Percentiles rank a stretch among this genome's conserved stretches.
phyloP scores from a whole-genome alignment of 2,888 invertebrate genomes.

The Catonia carolina region DNA sequence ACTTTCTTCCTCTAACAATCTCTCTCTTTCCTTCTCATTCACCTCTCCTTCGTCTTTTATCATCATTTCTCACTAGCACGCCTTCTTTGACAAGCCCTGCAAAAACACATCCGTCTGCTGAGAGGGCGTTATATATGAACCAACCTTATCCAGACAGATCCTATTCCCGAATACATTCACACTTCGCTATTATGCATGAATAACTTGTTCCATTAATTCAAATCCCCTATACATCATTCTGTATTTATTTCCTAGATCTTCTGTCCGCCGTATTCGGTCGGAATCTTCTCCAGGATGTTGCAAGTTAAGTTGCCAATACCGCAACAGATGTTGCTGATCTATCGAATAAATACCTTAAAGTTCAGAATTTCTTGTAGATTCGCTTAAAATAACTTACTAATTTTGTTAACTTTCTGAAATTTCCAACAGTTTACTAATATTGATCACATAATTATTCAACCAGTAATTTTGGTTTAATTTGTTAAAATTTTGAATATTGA shows the following conservation, averaged over 20 bases:
- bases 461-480: too few relatives aligned
- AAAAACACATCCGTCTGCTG: constrained; percentile 27
- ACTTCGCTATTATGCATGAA: constrained; percentile 6
- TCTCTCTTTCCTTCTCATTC: constrained; percentile 15
- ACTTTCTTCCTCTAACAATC: constrained; percentile 23
- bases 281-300: too few relatives aligned
- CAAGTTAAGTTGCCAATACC: too few relatives aligned
- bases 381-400: too few relatives aligned
- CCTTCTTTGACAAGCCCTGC: constrained; percentile 21
- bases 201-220: constrained; percentile 7
- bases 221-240: constrained; percentile 10
- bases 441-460: too few relatives aligned
- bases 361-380: too few relatives aligned
- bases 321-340: too few relatives aligned
- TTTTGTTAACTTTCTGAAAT: too few relatives aligned
- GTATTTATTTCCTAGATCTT: constrained; percentile 1
- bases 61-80: constrained; percentile 20
- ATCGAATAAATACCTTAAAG: too few relatives aligned
- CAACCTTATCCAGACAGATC: background rate
- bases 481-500: too few relatives aligned
- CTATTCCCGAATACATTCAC: background rate
- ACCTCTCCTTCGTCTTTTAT: constrained; percentile 21
- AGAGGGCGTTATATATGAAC: background rate
- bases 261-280: too few relatives aligned
- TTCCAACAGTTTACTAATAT: too few relatives aligned